Evolutionary conservation across 2,797 vertebrate genomes (phyloP).

Genomic region (Sebastes itinus): DNA sequence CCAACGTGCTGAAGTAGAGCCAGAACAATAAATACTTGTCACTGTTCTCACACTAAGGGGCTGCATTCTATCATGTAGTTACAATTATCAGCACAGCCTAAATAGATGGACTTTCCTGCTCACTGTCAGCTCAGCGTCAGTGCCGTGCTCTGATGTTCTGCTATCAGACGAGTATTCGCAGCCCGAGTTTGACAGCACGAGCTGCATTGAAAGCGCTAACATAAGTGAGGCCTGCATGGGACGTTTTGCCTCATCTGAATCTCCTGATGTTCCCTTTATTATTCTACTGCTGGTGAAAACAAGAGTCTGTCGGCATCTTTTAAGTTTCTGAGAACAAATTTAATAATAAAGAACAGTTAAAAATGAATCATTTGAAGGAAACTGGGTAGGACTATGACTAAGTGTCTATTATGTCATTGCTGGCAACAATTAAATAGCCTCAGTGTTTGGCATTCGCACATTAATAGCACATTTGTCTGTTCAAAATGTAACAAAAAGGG

Average conservation of each 20-base stretch:
- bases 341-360: neutral
- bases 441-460: neutral
- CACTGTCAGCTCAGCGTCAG: constrained; percentile 27
- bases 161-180: constrained; percentile 27
- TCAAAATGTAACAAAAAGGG: no score
- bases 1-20: neutral
- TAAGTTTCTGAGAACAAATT: neutral
- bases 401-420: neutral
- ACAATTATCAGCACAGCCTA: neutral
- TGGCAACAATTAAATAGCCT: neutral
- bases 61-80: neutral
- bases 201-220: neutral
- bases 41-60: neutral
- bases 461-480: no score
- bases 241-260: constrained; percentile 5
- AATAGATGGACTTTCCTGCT: constrained; percentile 11
- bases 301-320: neutral
- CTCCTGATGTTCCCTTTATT: neutral
- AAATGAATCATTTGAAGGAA: neutral
- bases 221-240: neutral
- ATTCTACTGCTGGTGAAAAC: neutral
- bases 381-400: neutral
- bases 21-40: neutral
- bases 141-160: constrained; percentile 10
- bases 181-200: neutral